phyloP scores from a whole-genome alignment of 2,888 invertebrate species.

The Steinernema hermaphroditum region DNA sequence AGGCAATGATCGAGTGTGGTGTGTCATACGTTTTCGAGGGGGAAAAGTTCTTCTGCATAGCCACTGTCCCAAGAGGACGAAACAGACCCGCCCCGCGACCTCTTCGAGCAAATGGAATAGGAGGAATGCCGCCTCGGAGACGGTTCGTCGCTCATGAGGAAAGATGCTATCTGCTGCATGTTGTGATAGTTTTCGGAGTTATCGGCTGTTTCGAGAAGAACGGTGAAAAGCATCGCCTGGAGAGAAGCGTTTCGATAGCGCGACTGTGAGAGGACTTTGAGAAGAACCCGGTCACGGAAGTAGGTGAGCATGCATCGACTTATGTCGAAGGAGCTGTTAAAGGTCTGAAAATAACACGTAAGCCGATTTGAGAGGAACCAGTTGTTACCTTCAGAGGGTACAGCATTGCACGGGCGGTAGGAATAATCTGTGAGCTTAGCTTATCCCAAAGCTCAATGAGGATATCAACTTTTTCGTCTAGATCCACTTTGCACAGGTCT shows the following conservation, averaged over 20 bases:
- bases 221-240: conserved; percentile 12
- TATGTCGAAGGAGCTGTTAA: neutral
- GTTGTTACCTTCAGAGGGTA: conserved; percentile 6
- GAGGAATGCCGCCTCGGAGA: neutral
- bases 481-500: neutral
- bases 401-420: neutral
- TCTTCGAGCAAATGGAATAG: conserved; percentile 12
- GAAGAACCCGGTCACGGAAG: conserved; percentile 21
- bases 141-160: conserved; percentile 2
- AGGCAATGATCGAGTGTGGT: neutral
- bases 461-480: neutral
- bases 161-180: neutral
- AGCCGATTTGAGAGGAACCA: neutral
- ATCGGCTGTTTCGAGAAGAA: conserved; percentile 20
- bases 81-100: neutral
- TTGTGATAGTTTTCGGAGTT: neutral
- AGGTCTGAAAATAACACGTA: neutral
- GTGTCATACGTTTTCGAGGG: neutral
- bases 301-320: conserved; percentile 10
- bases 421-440: conserved; percentile 9
- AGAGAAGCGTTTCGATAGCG: neutral
- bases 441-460: conserved; percentile 4
- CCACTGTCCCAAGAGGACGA: conserved; percentile 15
- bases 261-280: conserved; percentile 5
- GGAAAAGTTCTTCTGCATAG: neutral